A percentile compares a stretch with the other conserved stretches of the same genome.
Evolutionary conservation across 2,113 vertebrate genomes (phyloP).

Genomic region (Diphyllodes magnificus): DNA sequence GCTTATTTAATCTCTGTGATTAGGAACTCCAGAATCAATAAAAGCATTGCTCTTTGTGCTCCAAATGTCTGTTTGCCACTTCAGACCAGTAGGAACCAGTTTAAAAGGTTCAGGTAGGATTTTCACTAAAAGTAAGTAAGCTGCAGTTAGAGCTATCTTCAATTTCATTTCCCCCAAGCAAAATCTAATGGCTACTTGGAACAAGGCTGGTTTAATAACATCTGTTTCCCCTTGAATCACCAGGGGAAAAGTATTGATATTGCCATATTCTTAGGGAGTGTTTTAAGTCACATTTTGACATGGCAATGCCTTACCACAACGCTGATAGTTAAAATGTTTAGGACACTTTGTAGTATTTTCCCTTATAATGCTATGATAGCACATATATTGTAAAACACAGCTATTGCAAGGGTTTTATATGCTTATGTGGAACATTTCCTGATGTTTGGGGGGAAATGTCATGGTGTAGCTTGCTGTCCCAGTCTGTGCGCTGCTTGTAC

Average conservation of each 20-base stretch:
- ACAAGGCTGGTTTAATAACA: slow-evolving; percentile 44
- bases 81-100: not conserved
- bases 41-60: not conserved
- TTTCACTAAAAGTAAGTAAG: not conserved
- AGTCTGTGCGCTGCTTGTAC: not conserved
- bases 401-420: not conserved
- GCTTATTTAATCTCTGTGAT: not conserved
- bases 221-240: slow-evolving; percentile 20
- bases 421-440: not conserved
- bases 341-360: not conserved
- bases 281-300: slow-evolving; percentile 38
- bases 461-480: not conserved
- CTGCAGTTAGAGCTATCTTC: not conserved
- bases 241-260: slow-evolving; percentile 2
- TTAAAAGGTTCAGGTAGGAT: not conserved
- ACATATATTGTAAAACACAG: not conserved
- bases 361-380: not conserved
- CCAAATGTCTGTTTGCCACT: not conserved
- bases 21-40: not conserved
- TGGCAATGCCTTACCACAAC: not conserved
- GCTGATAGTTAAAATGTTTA: not conserved
- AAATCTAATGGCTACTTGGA: not conserved
- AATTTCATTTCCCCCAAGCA: not conserved
- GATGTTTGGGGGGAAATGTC: not conserved
- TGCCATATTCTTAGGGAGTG: slow-evolving; percentile 10